Base-by-base conservation (phyloP, 2,888 invertebrate genomes). In the Yponomeuta malinellus region DNA sequence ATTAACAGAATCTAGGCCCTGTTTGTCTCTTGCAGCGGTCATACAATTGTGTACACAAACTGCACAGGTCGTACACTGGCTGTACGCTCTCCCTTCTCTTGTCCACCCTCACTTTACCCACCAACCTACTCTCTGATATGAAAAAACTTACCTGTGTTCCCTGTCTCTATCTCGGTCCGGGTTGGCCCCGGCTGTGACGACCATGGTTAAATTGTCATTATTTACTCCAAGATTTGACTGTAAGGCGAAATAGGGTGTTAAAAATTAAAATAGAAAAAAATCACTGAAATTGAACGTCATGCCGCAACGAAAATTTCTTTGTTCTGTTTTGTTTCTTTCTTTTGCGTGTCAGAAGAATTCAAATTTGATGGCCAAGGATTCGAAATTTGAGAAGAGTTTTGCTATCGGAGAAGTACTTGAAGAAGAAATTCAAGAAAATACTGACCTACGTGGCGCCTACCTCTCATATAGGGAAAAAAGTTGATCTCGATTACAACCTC, bases 271-370 rank as follows among this genome's bases (percentile, higher is more conserved):
- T 23, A 68, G 69, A 72, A 71, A 67, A 70, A 71, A 73, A 71
- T 71, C 64, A 73, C 71, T 73, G 31, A 15, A 59, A 70, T 52
- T 29, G 64, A 63, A 72, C 12, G 65, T 33, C 31, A 65, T 65
- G 31, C 12, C 71, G 72, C 72, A 69, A 72, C 68, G 71, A 73
- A 71, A 73, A 71, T 71, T 74, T 71, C 72, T 72, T 70, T 72
- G 69, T 70, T 72, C 65, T 71, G 66, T 31, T 65, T 31, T n/a
- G 10, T 65, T 65, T 31, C 10, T 65, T 23, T 29, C 23, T 65
- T 10, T 65, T 65, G 10, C 65, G 3, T 59, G 52, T 15, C 52
- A 59, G 52, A 15, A 15, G 15, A 15, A 59, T 59, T 59, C 52
- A 59, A 59, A 59, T 59, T 59, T 59, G 9, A 1, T 43, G 43